A percentile compares a stretch with the other conserved stretches of the same genome.
phyloP scores from a whole-genome alignment of 2,888 invertebrate species.

The Tipula helvola region DNA sequence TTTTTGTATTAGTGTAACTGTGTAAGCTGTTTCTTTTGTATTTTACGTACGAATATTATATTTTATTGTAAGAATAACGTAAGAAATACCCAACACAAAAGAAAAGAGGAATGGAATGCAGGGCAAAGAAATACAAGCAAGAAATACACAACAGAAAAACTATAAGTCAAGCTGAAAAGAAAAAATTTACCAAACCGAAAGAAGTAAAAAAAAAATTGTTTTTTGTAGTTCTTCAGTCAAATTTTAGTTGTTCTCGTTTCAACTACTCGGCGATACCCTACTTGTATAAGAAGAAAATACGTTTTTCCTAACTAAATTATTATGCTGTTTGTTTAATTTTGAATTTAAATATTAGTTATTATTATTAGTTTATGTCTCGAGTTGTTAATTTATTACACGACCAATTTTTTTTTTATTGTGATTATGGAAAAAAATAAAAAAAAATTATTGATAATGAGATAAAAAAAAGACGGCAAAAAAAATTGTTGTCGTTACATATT shows the following conservation, averaged over 20 bases:
- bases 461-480: neutral
- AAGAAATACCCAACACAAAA: neutral
- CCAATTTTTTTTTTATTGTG: neutral
- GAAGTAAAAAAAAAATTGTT: neutral
- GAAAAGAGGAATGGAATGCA: constrained; percentile 8
- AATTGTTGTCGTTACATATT: neutral
- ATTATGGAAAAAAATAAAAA: neutral
- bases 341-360: neutral
- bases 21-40: neutral
- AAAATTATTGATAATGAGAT: neutral
- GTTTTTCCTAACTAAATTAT: neutral
- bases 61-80: neutral
- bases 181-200: neutral
- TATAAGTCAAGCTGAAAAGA: neutral
- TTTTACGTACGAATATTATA: neutral
- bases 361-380: neutral
- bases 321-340: neutral
- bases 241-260: neutral
- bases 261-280: neutral
- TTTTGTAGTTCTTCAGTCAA: neutral
- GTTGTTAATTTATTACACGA: neutral
- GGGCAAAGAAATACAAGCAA: constrained; percentile 6
- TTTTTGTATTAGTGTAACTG: neutral
- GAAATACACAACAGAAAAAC: neutral
- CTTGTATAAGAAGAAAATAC: neutral